Conservation (phyloP, 2,113 vertebrate species). For the Poecile atricapillus region DNA sequence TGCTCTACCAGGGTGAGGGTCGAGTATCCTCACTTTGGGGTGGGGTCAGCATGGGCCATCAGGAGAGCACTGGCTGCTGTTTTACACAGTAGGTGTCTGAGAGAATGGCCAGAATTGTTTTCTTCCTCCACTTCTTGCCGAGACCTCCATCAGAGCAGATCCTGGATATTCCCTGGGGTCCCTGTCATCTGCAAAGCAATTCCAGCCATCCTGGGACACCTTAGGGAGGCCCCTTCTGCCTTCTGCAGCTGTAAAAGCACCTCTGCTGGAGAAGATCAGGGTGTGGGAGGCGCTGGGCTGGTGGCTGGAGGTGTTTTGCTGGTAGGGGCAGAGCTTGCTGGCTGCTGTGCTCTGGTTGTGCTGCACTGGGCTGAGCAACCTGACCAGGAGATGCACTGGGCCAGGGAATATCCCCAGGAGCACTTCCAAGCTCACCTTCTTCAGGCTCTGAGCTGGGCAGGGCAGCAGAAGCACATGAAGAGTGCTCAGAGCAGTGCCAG, state of each 20-base stretch:
- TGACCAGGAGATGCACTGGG: background rate
- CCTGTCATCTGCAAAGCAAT: background rate
- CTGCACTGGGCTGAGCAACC: background rate
- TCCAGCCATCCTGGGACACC: background rate
- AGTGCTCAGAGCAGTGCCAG: background rate
- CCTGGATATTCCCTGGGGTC: background rate
- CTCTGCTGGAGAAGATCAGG: background rate
- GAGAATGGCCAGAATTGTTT: background rate
- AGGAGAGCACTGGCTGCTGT: background rate
- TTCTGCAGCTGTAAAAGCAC: background rate
- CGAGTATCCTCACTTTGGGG: background rate
- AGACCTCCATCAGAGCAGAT: background rate
- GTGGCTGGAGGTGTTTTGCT: background rate
- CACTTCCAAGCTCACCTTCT: background rate
- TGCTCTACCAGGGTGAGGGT: background rate
- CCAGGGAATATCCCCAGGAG: background rate
- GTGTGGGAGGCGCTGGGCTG: background rate
- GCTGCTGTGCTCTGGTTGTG: background rate
- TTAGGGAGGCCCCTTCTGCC: background rate
- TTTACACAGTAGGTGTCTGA: background rate
- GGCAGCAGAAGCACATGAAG: accelerated
- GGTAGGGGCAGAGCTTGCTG: background rate
- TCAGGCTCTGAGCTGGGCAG: background rate
- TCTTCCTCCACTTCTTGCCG: background rate
- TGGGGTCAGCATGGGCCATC: background rate